Evolutionary conservation across 2,113 vertebrate species (phyloP), one percentile per base, ranked within the genome.

Genomic region (Otolemur garnettii): DNA sequence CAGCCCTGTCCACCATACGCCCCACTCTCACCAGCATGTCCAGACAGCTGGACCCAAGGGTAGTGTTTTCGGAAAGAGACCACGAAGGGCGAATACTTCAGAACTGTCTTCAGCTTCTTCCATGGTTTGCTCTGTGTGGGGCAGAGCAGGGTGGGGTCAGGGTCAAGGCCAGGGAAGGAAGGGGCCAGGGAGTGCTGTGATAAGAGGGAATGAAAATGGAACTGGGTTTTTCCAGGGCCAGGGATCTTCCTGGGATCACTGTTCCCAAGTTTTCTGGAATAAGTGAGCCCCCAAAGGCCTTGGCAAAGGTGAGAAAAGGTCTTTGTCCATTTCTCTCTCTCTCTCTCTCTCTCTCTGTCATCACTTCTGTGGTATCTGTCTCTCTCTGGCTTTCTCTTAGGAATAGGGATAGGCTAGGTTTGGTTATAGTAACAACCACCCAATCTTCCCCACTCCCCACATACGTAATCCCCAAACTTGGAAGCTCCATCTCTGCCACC

Each of bases 11-110:
- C 30, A 15, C 2, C 45, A 17, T 30, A 2, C 0, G 24, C 22
- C 28, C 71, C 13, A 4, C 28, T 30, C 86, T 96, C 98, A 99
- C 99, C 99, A 97, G 99, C 98, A 10, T 99, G 99, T 86, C 99
- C 99, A 0, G 99, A 99, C 0, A 99, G 98, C 98, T 99, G 99
- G 95, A 99, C 99, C 99, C 99, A 99, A 1, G 99, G 99, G 94
- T 99, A 99, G 88, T 98, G 98, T 96, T 99, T 99, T 91, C 98
- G 99, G 97, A 99, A 99, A 96, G 99, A 99, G 94, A 99, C 99
- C 4, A 99, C 96, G 0, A 99, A 99, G 0, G 99, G 99, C 0
- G 99, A 99, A 96, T 98, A 99, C 87, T 99, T 99, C 90, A 99
- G 98, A 98, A 99, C 98, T 2, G 98, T 99, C 98, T 99, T 99